Evolutionary conservation across 2,888 invertebrate species (phyloP).

Genomic region (Actias luna): DNA sequence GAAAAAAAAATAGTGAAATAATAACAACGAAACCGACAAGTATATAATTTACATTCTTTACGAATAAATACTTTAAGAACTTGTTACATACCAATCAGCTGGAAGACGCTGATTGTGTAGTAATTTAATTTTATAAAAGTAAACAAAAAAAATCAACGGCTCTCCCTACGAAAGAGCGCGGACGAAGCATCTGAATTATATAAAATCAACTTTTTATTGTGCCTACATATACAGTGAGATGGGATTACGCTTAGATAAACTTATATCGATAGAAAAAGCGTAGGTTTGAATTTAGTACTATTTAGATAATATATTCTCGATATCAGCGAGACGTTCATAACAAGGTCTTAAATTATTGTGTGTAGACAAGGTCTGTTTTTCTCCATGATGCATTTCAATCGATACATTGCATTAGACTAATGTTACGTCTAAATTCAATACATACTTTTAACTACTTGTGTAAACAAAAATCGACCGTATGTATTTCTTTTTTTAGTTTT

Average conservation of each 20-base stretch:
- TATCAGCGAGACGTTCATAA: conserved; percentile 14
- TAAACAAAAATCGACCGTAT: not conserved
- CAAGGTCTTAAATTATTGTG: conserved; percentile 16
- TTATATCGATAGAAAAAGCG: conserved; percentile 6
- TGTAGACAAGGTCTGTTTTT: conserved; percentile 8
- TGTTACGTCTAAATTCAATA: conserved; percentile 10
- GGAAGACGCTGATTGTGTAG: not conserved
- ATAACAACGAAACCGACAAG: not conserved
- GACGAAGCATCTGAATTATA: not conserved
- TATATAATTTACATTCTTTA: conserved; percentile 5
- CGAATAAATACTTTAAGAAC: not conserved
- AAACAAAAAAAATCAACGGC: not conserved
- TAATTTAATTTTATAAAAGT: not conserved
- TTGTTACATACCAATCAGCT: conserved; percentile 10
- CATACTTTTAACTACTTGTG: not conserved
- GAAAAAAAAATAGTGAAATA: not conserved
- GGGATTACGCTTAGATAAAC: conserved; percentile 5
- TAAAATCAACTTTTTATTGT: conserved; percentile 7
- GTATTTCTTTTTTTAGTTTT: too few species aligned
- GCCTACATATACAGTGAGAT: not conserved
- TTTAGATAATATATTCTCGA: conserved; percentile 13
- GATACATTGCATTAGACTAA: conserved; percentile 12
- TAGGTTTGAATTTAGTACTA: conserved; percentile 11
- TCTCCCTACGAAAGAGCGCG: not conserved
- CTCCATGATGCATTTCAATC: conserved; percentile 10